These are phyloP conservation scores for Dicyrtomina minuta DNA, from an alignment of 2,888 invertebrate genomes.

Conservation along the genomic window DNA sequence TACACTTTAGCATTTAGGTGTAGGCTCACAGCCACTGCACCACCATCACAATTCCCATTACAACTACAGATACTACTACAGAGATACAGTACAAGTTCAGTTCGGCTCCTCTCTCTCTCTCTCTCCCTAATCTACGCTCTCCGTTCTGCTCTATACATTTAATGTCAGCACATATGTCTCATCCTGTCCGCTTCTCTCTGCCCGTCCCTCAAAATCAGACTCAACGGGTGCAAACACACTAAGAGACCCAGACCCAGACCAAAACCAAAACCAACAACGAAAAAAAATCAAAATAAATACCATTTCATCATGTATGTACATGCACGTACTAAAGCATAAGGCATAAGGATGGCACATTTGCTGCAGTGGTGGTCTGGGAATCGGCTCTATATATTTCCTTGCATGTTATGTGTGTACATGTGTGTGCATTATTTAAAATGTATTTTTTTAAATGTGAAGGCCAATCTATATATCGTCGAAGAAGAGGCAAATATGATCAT, in stretches of 20 bases:
- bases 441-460: too few species aligned
- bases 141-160: background rate
- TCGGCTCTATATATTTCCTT: too few species aligned
- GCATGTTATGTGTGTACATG: too few species aligned
- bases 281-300: background rate
- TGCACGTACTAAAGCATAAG: background rate
- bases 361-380: too few species aligned
- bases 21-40: background rate
- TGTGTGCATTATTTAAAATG: too few species aligned
- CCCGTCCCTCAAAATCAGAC: conserved; percentile 9
- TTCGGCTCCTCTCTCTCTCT: background rate
- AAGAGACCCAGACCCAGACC: too few species aligned
- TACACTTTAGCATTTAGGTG: too few species aligned
- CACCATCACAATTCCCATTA: background rate
- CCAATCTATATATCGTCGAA: too few species aligned
- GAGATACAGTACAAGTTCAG: background rate
- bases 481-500: too few species aligned
- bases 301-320: background rate
- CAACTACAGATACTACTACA: background rate
- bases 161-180: conserved; percentile 16
- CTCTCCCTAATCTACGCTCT: background rate
- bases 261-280: background rate
- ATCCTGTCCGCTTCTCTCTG: background rate
- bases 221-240: background rate
- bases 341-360: background rate